These are phyloP conservation scores for Alcedo quadribrachys DNA, from an alignment of 2,797 vertebrate species.

Conservation along the genomic window DNA sequence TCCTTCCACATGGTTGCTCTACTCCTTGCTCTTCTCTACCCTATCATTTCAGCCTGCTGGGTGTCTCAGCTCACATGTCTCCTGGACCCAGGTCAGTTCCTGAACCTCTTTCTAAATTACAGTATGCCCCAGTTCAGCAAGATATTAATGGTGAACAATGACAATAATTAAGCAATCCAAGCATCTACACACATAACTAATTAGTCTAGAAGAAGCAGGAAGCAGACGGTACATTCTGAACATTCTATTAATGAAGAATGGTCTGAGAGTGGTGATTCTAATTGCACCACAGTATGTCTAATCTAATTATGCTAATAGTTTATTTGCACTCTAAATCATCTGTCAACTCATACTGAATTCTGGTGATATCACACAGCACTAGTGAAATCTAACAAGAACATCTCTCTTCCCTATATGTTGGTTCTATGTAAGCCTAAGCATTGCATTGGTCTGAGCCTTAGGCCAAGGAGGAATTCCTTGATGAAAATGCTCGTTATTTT, in stretches of 20 bases:
- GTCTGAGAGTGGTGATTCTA: constrained; percentile 29
- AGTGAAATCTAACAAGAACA: constrained; percentile 15
- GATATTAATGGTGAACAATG: constrained; percentile 2
- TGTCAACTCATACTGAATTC: constrained; percentile 33
- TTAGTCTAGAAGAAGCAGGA: constrained; percentile 36
- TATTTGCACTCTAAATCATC: constrained; percentile 56
- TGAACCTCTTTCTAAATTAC: background rate
- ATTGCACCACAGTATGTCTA: constrained; percentile 39
- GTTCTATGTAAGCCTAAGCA: background rate
- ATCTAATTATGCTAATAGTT: constrained; percentile 57
- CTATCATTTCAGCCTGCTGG: background rate
- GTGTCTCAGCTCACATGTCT: background rate
- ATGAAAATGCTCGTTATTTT: background rate
- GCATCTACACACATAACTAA: background rate
- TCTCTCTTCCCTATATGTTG: background rate
- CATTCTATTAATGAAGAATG: constrained; percentile 46
- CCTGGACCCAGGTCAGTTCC: background rate
- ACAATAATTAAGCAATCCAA: constrained; percentile 42
- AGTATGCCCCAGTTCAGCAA: background rate
- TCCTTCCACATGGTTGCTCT: background rate
- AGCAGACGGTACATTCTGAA: constrained; percentile 32
- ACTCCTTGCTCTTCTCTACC: background rate
- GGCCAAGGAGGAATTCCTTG: background rate
- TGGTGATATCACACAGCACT: background rate
- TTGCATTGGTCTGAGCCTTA: background rate